Percentiles rank a stretch among this genome's conserved stretches.
Evolutionary conservation across 2,797 vertebrate genomes (phyloP).

Genomic region (Cottoperca gobio): DNA sequence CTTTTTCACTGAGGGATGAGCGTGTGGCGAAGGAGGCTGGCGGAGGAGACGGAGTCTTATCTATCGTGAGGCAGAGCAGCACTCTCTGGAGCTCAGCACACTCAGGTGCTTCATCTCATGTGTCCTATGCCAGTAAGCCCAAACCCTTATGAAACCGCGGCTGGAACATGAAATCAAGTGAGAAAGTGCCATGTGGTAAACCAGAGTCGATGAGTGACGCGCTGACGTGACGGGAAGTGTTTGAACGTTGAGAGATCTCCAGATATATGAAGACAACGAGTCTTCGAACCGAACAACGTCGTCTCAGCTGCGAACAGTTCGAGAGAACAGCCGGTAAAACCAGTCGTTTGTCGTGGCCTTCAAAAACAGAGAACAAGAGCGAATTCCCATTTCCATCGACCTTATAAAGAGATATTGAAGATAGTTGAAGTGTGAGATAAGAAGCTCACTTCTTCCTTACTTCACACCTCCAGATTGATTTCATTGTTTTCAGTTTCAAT

Average conservation of each 20-base stretch:
- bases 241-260: constrained; percentile 5
- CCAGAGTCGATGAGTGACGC: neutral
- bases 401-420: no score
- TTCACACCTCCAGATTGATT: no score
- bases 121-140: constrained; percentile 40
- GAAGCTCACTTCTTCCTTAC: no score
- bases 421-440: no score
- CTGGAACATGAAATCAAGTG: constrained; percentile 27
- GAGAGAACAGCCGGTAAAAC: no score
- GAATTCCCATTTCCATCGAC: no score
- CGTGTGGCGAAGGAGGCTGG: no score
- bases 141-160: constrained; percentile 37
- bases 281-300: neutral
- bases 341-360: neutral
- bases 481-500: no score
- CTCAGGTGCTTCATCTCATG: constrained; percentile 49
- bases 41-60: constrained; percentile 48
- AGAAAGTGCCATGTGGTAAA: neutral
- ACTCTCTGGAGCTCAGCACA: constrained; percentile 42
- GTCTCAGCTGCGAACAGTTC: no score
- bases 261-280: constrained; percentile 9
- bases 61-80: constrained; percentile 43
- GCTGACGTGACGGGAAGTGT: neutral
- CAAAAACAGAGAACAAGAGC: no score
- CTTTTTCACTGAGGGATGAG: constrained; percentile 57